These are phyloP conservation scores for Sturnus vulgaris DNA, from an alignment of 2,113 vertebrate genomes.

Conservation along the genomic window DNA sequence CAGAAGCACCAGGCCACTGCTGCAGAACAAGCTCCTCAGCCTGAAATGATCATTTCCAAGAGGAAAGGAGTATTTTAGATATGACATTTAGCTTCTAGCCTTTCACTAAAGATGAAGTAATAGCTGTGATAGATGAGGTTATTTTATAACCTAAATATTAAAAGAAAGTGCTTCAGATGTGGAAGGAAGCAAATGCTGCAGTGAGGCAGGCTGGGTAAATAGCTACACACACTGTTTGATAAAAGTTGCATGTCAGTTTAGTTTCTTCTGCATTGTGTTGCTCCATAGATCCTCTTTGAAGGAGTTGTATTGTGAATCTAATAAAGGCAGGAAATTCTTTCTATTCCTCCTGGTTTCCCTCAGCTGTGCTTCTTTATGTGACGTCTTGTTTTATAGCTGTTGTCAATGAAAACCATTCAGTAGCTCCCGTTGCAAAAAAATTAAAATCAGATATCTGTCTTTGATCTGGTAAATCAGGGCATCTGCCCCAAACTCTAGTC, in stretches of 20 bases:
- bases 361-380: background rate
- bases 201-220: background rate
- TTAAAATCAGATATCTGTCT: background rate
- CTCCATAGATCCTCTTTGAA: background rate
- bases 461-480: background rate
- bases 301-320: background rate
- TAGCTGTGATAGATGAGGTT: background rate
- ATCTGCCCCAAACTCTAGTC: background rate
- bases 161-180: background rate
- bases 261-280: background rate
- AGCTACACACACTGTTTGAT: background rate
- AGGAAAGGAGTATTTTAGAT: background rate
- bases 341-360: background rate
- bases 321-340: background rate
- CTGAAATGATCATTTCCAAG: background rate
- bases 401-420: background rate
- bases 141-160: constrained; percentile 20
- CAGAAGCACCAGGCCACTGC: rapidly evolving
- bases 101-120: background rate
- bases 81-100: constrained; percentile 16
- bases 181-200: background rate
- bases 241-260: background rate
- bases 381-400: background rate
- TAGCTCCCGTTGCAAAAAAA: background rate
- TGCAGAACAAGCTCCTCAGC: background rate